Conservation (phyloP, 64 coral and sea anemone species). For the Pocillopora damicornis region DNA sequence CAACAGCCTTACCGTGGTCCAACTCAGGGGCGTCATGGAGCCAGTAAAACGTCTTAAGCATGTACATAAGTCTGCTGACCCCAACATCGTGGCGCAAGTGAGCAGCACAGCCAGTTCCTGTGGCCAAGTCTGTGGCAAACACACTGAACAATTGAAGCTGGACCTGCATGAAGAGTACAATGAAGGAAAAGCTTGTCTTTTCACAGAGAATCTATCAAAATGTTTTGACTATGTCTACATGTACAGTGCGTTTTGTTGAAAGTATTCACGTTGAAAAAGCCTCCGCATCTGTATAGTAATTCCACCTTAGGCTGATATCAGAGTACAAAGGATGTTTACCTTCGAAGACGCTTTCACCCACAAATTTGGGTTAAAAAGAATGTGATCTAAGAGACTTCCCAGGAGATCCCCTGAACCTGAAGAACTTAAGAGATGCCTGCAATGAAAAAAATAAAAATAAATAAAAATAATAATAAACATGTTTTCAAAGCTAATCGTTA, state of each 20-base stretch:
- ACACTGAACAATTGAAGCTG: constrained; percentile 96
- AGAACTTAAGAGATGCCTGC: constrained; percentile 68
- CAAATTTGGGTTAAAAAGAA: constrained; percentile 93
- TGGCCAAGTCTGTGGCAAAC: constrained; percentile 93
- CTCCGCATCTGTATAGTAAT: too few relatives aligned
- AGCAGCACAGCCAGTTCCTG: constrained; percentile 77
- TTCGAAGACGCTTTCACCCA: constrained; percentile 92
- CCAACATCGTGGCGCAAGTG: constrained; percentile 97
- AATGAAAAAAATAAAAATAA: neutral
- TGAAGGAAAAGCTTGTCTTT: too few relatives aligned
- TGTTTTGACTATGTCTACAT: too few relatives aligned
- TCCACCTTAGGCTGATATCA: neutral
- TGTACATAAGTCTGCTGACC: constrained; percentile 93
- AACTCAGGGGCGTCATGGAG: constrained; percentile 39
- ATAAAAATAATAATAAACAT: too few relatives aligned
- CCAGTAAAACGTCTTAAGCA: constrained; percentile 91
- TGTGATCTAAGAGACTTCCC: constrained; percentile 88
- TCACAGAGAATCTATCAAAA: too few relatives aligned
- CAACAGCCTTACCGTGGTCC: constrained; percentile 9
- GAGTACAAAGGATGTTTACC: constrained; percentile 29
- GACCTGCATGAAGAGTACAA: constrained; percentile 50
- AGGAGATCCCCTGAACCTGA: constrained; percentile 67
- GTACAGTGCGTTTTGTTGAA: too few relatives aligned
- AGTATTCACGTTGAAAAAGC: too few relatives aligned
- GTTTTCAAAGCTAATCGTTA: too few relatives aligned